Evolutionary conservation across 2,797 vertebrate species (phyloP).

Genomic region (Pelochelys cantorii): DNA sequence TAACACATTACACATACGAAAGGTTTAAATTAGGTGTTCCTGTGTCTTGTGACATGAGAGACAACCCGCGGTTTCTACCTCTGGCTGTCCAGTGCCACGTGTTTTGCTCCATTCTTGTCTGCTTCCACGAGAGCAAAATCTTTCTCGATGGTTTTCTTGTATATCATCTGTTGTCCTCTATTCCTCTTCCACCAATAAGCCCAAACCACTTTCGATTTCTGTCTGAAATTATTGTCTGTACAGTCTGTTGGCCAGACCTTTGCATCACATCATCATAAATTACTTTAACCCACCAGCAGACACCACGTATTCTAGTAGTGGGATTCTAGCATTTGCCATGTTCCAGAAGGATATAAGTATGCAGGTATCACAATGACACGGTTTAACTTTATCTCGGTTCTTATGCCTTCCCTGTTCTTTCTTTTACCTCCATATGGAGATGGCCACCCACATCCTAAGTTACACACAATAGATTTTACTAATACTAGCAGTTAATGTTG

Average conservation of each 20-base stretch:
- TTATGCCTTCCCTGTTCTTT: background rate
- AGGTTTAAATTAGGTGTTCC: background rate
- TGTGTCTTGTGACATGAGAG: background rate
- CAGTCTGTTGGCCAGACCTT: background rate
- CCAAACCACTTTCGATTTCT: background rate
- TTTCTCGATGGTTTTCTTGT: background rate
- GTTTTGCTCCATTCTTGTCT: background rate
- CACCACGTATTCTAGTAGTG: background rate
- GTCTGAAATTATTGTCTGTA: background rate
- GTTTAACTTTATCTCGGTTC: background rate
- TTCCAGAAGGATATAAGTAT: background rate
- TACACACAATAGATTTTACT: background rate
- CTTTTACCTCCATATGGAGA: background rate
- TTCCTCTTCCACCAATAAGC: background rate
- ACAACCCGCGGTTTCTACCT: background rate
- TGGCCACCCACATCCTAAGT: background rate
- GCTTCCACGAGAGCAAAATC: background rate
- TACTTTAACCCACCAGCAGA: background rate
- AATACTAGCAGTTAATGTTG: background rate
- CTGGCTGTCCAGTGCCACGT: background rate
- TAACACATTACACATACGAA: background rate
- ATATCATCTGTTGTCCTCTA: background rate
- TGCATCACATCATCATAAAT: background rate
- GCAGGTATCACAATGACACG: background rate
- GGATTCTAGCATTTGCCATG: background rate